Evolutionary conservation across 2,113 vertebrate genomes (phyloP).

Genomic region (Phyllostomus hastatus): DNA sequence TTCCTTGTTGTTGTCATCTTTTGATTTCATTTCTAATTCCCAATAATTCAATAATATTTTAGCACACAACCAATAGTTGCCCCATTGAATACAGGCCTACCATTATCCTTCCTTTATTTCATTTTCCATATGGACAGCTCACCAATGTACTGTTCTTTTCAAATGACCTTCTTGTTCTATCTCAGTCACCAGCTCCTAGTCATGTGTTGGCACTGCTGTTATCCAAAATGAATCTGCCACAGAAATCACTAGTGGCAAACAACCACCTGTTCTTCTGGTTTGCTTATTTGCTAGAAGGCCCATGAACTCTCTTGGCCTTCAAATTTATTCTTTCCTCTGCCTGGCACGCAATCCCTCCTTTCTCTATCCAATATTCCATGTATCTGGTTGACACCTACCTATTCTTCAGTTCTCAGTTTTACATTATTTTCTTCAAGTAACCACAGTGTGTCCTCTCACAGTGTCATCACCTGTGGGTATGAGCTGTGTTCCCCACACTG

Average conservation of each 20-base stretch:
- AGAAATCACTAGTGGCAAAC: background rate
- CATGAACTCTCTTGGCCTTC: background rate
- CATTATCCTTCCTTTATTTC: background rate
- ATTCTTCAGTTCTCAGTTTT: background rate
- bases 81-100: background rate
- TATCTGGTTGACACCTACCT: background rate
- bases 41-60: background rate
- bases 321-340: background rate
- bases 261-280: background rate
- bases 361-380: fast-evolving
- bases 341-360: background rate
- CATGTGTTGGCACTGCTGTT: background rate
- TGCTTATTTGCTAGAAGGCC: background rate
- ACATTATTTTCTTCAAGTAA: background rate
- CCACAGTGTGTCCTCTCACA: background rate
- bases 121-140: background rate
- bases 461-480: too few species aligned
- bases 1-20: background rate
- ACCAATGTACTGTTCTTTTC: background rate
- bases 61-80: background rate
- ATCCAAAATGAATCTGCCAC: background rate
- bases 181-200: background rate
- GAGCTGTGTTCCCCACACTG: background rate
- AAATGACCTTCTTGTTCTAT: background rate
- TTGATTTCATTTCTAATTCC: background rate